phyloP scores from a whole-genome alignment of 2,113 vertebrate species.

The human (Homo sapiens) region DNA sequence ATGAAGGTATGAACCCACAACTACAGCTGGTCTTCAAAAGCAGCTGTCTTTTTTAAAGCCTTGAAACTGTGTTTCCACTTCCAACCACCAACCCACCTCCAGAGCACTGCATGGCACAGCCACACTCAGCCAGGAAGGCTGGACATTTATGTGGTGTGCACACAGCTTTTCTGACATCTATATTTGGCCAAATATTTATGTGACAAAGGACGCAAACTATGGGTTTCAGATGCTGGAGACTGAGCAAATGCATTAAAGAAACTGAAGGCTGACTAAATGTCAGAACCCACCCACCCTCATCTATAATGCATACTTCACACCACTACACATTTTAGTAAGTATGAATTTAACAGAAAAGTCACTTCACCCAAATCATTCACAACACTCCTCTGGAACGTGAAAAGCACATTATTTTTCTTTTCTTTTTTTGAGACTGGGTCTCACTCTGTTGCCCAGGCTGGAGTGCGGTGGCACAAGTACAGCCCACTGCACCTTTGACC shows the following conservation, averaged over 20 bases:
- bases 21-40: not conserved
- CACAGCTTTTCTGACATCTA: not conserved
- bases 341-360: not conserved
- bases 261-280: not conserved
- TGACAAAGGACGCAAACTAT: not conserved
- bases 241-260: not conserved
- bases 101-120: accelerated
- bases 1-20: not conserved
- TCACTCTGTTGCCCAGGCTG: no score
- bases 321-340: not conserved
- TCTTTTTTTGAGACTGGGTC: no score
- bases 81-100: not conserved
- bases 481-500: no score
- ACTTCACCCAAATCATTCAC: not conserved
- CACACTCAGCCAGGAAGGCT: not conserved
- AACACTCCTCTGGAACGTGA: not conserved
- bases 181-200: not conserved
- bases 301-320: not conserved
- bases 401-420: not conserved
- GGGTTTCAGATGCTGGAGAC: not conserved
- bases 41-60: not conserved
- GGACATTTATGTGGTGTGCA: not conserved
- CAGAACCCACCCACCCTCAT: not conserved
- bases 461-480: no score
- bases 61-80: not conserved